Evolutionary conservation across 2,888 invertebrate genomes (phyloP), one percentile per base, ranked within the genome.

Genomic region (Diachrysia chrysitis): DNA sequence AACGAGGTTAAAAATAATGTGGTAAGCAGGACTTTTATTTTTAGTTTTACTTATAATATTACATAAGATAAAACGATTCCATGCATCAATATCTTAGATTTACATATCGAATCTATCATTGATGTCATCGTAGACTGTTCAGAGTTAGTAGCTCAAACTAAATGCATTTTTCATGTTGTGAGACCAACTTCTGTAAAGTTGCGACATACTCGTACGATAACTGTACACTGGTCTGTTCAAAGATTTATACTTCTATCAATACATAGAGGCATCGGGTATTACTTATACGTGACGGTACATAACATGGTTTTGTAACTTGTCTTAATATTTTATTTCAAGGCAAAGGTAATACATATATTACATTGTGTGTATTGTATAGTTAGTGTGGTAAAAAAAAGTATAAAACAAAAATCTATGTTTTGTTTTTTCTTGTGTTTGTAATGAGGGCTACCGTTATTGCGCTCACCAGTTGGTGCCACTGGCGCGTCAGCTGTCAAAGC

Each of bases 141-240:
- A 53, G 57, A 85, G 84, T 84, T 83, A 75, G 87, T 82, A 86
- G 83, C 83, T 80, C 81, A 85, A 91, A 90, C 88, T 90, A 88
- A 93, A 93, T 94, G 94, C 94, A 94, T 94, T 93, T 94, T 94
- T 94, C 93, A 93, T 94, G 94, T 93, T 86, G 90, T 83, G 87
- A 87, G 85, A 83, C 85, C 83, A 92, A 93, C 90, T 93, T 91
- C 81, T 78, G 75, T 82, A 84, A 82, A 89, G 89, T 89, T 85
- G 78, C 69, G 78, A 82, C 83, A 78, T 83, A 82, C 85, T 85
- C 76, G 77, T 71, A 60, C 65, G 75, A 79, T 73, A 57, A 55
- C 32, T 58, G 81, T 85, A 86, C 86, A 87, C 87, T 84, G 85
- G 70, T 42, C 58, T 53, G 51, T 55, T 59, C 23, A 21, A 16